Percentiles rank a stretch among this genome's conserved stretches.
Conservation (phyloP, 2,113 vertebrate genomes). For the Zosterops pallidus region DNA sequence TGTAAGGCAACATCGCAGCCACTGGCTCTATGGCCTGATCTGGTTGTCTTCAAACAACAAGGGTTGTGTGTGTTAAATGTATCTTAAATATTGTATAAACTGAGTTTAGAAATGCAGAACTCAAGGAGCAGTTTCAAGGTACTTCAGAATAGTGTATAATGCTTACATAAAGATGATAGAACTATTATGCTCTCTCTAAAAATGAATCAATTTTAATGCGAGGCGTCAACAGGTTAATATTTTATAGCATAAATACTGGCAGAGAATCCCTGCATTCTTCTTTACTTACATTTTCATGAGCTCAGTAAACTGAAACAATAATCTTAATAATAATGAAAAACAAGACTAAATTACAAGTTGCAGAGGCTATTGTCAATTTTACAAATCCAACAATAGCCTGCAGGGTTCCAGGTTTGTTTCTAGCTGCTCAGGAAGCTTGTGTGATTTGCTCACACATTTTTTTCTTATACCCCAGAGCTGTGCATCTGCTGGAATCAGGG, state of each 20-base stretch:
- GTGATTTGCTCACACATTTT: slow-evolving; percentile 67
- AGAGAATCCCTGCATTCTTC: neutral
- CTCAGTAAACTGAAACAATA: slow-evolving; percentile 55
- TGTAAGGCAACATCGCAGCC: neutral
- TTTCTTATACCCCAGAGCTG: slow-evolving; percentile 65
- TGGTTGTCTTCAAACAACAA: slow-evolving; percentile 4
- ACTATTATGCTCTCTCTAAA: neutral
- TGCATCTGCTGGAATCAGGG: slow-evolving; percentile 60
- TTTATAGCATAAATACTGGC: neutral
- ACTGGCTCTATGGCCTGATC: neutral
- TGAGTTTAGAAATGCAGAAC: neutral
- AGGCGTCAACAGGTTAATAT: slow-evolving; percentile 47
- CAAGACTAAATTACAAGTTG: slow-evolving; percentile 53
- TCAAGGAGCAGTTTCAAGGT: slow-evolving; percentile 1
- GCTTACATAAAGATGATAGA: neutral
- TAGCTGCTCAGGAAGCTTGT: slow-evolving; percentile 68
- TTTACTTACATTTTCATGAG: slow-evolving; percentile 43
- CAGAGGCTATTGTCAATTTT: slow-evolving; percentile 66
- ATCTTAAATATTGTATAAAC: slow-evolving; percentile 20
- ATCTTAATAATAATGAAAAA: slow-evolving; percentile 46
- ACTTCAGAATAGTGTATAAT: neutral
- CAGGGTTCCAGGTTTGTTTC: slow-evolving; percentile 68
- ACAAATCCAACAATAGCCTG: slow-evolving; percentile 64
- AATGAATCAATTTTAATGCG: slow-evolving; percentile 19
- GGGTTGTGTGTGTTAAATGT: neutral